Base-by-base conservation (phyloP, 2,113 vertebrate genomes). In the Mugil cephalus region DNA sequence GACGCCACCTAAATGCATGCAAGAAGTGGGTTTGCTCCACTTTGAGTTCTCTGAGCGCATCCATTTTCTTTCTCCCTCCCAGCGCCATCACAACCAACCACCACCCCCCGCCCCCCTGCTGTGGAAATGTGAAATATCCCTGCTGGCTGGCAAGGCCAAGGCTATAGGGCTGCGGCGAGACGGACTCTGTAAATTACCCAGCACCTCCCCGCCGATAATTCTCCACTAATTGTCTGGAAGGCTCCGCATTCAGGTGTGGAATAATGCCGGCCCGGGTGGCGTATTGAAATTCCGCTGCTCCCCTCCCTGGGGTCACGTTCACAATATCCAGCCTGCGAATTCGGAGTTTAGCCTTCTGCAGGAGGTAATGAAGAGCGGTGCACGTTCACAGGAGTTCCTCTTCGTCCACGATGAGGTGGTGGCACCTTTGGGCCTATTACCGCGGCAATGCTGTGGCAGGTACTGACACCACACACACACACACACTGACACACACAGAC, bases 371-470 rank as follows among this genome's bases (percentile, higher is more conserved):
- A 91, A 91, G 83, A 87, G 63, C 73, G 1, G 40, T 38, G 63
- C 68, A 59, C 85, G 87, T 84, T 87, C 67, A 80, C 54, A 82
- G 17, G 84, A 83, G 68, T 63, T 80, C 81, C 85, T 82, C 82
- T 76, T 87, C 48, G 43, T 1, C 69, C 3, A 15, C 47, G 64
- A 84, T 65, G 80, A 87, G 64, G 69, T 70, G 15, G 60, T 55
- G 83, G 88, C 83, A 89, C 91, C 91, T 89, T 76, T 80, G 91
- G 88, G 87, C 77, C 87, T 74, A 91, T 91, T 91, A 91, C 86
- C 61, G 50, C 66, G 8, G 56, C 61, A 24, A 50, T 56, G 73
- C 79, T 80, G 42, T 89, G 90, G 89, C 91, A 90, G 85, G 82
- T 79, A 79, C 56, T 52, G 75, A 54, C 61, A 52, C 69, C 84